Conservation (phyloP, 2,797 vertebrate species). For the Artibeus lituratus region DNA sequence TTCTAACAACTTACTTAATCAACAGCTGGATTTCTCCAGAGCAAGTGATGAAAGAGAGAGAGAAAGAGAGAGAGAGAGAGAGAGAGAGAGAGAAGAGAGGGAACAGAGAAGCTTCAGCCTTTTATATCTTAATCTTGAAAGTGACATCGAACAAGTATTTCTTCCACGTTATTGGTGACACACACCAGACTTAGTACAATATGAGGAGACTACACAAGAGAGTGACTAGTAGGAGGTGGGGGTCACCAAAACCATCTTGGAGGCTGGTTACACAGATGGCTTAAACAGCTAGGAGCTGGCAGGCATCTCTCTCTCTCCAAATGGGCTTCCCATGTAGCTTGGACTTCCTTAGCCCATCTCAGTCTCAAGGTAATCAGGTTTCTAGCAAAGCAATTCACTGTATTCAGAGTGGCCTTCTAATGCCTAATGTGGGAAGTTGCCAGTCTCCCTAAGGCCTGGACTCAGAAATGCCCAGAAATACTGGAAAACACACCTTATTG, state of each 20-base stretch:
- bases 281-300: not conserved
- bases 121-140: not conserved
- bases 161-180: not conserved
- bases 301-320: not conserved
- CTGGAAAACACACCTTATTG: not conserved
- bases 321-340: not conserved
- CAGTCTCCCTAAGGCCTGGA: not conserved
- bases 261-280: not conserved
- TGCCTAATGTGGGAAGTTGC: not conserved
- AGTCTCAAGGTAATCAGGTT: not conserved
- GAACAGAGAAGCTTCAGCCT: not conserved
- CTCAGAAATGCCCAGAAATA: not conserved
- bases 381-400: not conserved
- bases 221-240: not conserved
- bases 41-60: not conserved
- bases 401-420: not conserved
- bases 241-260: too few relatives aligned
- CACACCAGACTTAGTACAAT: not conserved
- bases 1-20: not conserved
- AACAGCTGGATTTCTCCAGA: not conserved
- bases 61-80: not conserved
- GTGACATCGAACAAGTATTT: not conserved
- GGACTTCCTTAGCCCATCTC: not conserved
- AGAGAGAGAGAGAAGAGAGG: not conserved
- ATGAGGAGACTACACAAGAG: not conserved